A percentile compares a stretch with the other conserved stretches of the same genome.
These are phyloP conservation scores for Indicator indicator DNA, from an alignment of 2,113 vertebrate genomes.

Conservation along the genomic window DNA sequence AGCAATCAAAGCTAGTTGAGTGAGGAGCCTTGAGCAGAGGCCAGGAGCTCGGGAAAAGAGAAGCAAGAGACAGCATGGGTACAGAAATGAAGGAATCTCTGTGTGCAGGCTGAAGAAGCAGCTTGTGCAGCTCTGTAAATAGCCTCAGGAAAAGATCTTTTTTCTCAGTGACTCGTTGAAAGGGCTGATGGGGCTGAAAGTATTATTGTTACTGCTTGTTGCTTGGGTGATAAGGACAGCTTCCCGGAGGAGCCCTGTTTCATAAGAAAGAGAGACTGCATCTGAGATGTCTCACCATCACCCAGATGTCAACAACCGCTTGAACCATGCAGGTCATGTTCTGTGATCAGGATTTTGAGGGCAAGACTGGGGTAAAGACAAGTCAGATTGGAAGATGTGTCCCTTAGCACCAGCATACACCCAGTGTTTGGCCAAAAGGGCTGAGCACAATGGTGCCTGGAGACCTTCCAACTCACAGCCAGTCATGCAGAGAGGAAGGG, in stretches of 20 bases:
- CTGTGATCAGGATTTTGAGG: not conserved
- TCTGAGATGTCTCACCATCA: not conserved
- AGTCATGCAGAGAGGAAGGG: not conserved
- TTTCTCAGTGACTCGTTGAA: not conserved
- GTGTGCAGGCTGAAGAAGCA: not conserved
- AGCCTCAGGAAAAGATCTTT: not conserved
- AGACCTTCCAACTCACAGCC: not conserved
- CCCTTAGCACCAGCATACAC: not conserved
- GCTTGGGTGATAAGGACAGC: not conserved
- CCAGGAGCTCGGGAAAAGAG: not conserved
- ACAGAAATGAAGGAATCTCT: not conserved
- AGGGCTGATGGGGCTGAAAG: not conserved
- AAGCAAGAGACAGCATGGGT: not conserved
- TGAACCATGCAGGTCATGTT: not conserved
- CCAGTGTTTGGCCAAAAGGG: not conserved
- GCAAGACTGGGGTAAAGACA: not conserved
- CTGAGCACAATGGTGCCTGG: accelerated
- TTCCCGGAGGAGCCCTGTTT: not conserved
- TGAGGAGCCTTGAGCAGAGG: not conserved
- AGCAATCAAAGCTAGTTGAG: not conserved
- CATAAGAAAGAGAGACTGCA: not conserved
- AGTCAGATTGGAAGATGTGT: not conserved
- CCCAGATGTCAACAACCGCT: not conserved
- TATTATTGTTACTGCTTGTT: not conserved
- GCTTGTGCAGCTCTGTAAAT: not conserved